Evolutionary conservation across 2,888 invertebrate genomes (phyloP).

Genomic region (Cyrtodaria siliqua): DNA sequence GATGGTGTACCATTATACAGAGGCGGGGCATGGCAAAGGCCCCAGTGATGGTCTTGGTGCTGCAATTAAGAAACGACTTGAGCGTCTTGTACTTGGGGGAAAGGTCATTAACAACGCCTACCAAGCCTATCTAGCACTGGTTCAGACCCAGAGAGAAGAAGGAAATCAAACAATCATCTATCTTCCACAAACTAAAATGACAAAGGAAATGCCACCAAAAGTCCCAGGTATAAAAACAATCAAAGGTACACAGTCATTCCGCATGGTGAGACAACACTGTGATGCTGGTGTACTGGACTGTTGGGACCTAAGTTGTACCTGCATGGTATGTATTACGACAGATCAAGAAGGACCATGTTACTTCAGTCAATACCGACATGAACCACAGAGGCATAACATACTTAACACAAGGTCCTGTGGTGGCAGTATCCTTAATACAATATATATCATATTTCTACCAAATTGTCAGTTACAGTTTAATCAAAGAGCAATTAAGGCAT

Average conservation of each 20-base stretch:
- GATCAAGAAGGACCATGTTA: conserved; percentile 1
- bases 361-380: conserved; percentile 12
- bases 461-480: no score
- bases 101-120: conserved; percentile 47
- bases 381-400: no score
- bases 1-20: conserved; percentile 33
- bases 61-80: conserved; percentile 24
- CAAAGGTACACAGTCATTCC: conserved; percentile 27
- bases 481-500: no score
- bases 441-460: no score
- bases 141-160: not conserved
- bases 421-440: no score
- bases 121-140: conserved; percentile 24
- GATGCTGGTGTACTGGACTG: conserved; percentile 13
- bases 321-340: conserved; percentile 6
- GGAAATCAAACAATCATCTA: conserved; percentile 12
- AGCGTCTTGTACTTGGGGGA: conserved; percentile 28
- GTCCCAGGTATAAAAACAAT: not conserved
- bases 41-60: conserved; percentile 38
- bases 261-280: conserved; percentile 1
- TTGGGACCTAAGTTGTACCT: conserved; percentile 38
- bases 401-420: no score
- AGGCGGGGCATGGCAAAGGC: conserved; percentile 39
- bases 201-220: not conserved
- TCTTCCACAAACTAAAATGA: conserved; percentile 19